A percentile compares a stretch with the other conserved stretches of the same genome.
These are phyloP conservation scores for Andrena dorsata DNA, from an alignment of 2,888 invertebrate genomes.

Conservation along the genomic window DNA sequence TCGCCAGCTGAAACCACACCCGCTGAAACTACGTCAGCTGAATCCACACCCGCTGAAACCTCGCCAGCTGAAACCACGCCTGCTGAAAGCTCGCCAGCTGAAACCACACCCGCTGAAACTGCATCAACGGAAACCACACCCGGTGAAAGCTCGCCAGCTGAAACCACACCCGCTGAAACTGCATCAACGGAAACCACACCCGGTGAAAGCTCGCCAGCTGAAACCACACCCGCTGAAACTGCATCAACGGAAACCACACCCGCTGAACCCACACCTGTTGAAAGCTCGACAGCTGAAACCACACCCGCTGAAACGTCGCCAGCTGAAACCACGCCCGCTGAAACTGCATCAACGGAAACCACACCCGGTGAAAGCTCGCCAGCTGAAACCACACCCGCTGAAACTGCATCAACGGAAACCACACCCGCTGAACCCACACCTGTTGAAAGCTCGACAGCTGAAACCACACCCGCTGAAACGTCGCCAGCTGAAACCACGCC, in stretches of 20 bases:
- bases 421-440: neutral
- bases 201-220: neutral
- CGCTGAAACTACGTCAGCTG: no score
- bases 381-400: neutral
- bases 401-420: neutral
- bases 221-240: neutral
- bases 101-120: no score
- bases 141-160: neutral
- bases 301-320: neutral
- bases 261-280: neutral
- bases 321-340: neutral
- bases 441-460: neutral
- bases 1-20: no score
- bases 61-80: no score
- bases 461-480: neutral
- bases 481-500: neutral
- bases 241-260: neutral
- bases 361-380: neutral
- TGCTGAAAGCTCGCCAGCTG: no score
- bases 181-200: neutral
- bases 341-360: neutral
- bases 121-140: no score
- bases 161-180: neutral
- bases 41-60: no score
- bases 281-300: neutral